Evolutionary conservation across 2,113 vertebrate species (phyloP).

Genomic region (Petromus typicus): DNA sequence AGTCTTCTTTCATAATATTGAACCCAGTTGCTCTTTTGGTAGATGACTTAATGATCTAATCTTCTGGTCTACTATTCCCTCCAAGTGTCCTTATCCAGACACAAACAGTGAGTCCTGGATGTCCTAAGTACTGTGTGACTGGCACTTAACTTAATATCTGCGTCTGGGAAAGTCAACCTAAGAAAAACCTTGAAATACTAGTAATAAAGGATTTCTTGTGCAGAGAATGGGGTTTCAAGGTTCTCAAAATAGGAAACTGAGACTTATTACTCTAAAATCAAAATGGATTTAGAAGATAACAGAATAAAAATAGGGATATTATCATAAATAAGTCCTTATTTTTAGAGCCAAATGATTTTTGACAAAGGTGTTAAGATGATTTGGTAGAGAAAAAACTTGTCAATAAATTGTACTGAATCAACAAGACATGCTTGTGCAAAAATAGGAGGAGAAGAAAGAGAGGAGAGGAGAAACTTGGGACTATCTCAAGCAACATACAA

Average conservation of each 20-base stretch:
- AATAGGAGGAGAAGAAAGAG: neutral
- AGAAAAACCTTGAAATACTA: neutral
- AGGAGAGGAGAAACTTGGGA: neutral
- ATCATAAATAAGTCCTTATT: neutral
- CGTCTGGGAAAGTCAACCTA: neutral
- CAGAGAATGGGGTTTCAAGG: neutral
- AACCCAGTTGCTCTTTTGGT: neutral
- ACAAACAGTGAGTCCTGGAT: neutral
- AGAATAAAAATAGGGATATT: neutral
- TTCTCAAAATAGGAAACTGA: neutral
- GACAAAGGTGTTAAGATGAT: neutral
- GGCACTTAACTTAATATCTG: neutral
- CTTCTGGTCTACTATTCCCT: neutral
- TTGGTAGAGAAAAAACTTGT: neutral
- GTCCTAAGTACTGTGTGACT: neutral
- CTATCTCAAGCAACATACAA: neutral
- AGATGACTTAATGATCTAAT: neutral
- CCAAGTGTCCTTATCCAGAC: neutral
- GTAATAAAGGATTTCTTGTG: neutral
- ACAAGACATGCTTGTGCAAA: neutral
- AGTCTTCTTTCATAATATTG: neutral
- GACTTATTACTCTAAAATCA: neutral
- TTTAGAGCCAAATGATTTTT: neutral
- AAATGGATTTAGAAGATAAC: neutral
- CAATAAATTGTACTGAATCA: neutral